A percentile compares a stretch with the other conserved stretches of the same genome.
These are phyloP conservation scores for Phorcus lineatus DNA, from an alignment of 2,888 invertebrate genomes.

Conservation along the genomic window DNA sequence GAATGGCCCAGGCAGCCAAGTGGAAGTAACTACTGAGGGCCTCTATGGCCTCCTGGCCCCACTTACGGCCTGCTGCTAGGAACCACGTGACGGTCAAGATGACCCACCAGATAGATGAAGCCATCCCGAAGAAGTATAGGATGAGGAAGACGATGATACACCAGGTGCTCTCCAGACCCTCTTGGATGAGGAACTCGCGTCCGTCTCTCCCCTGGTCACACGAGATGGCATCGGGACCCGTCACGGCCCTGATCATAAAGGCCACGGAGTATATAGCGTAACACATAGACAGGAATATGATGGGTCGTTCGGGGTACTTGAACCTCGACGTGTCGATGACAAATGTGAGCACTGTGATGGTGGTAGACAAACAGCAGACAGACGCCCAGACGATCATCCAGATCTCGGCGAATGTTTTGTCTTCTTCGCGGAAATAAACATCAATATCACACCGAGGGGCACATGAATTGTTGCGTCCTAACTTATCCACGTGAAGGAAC, in stretches of 20 bases:
- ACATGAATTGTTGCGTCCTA: constrained; percentile 66
- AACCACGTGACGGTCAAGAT: constrained; percentile 76
- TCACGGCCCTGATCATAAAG: constrained; percentile 75
- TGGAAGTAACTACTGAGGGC: constrained; percentile 75
- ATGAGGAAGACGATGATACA: constrained; percentile 85
- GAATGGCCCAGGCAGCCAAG: constrained; percentile 75
- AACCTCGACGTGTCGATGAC: constrained; percentile 75
- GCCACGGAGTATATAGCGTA: constrained; percentile 74
- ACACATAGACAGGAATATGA: constrained; percentile 76
- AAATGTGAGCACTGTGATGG: constrained; percentile 75
- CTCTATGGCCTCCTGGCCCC: constrained; percentile 76
- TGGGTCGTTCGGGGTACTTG: constrained; percentile 76
- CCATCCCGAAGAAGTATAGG: constrained; percentile 87
- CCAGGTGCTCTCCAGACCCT: constrained; percentile 79
- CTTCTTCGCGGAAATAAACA: constrained; percentile 82
- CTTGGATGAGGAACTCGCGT: constrained; percentile 76
- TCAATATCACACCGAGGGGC: constrained; percentile 80
- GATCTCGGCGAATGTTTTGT: constrained; percentile 83
- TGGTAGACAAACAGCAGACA: constrained; percentile 81
- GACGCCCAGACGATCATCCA: constrained; percentile 88
- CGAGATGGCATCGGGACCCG: constrained; percentile 73
- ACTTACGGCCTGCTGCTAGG: constrained; percentile 75
- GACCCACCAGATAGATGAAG: constrained; percentile 83
- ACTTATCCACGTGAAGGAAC: constrained; percentile 68
- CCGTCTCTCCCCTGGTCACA: constrained; percentile 79